These are phyloP conservation scores for Cephus pygmeus DNA, from an alignment of 2,888 invertebrate genomes.

Conservation along the genomic window DNA sequence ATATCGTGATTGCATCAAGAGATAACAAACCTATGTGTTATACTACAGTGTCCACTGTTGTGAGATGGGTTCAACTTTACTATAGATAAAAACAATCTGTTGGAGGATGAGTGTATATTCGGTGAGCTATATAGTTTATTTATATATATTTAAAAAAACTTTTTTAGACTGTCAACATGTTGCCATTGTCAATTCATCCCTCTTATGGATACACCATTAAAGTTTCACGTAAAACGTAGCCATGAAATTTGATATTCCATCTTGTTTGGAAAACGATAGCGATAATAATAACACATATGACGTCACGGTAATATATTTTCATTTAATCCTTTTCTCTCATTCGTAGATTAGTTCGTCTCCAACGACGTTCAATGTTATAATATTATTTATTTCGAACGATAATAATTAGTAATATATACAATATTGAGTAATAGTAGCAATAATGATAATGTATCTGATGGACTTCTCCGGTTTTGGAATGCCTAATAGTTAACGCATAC, in stretches of 20 bases:
- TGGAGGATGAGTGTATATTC: neutral
- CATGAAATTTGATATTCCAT: neutral
- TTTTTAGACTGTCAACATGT: conserved; percentile 17
- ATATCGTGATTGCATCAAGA: neutral
- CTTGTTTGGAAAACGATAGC: neutral
- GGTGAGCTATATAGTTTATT: neutral
- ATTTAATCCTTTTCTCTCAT: conserved; percentile 12
- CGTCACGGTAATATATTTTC: conserved; percentile 10
- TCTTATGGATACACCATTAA: conserved; percentile 21
- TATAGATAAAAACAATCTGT: neutral
- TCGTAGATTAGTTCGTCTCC: conserved; percentile 5
- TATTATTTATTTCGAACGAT: conserved; percentile 57
- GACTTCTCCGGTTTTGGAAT: conserved; percentile 59
- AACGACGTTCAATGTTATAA: conserved; percentile 31
- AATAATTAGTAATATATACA: conserved; percentile 61
- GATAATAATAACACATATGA: neutral
- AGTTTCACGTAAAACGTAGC: conserved; percentile 24
- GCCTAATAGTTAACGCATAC: conserved; percentile 57
- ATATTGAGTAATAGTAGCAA: conserved; percentile 46
- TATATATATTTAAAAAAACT: neutral
- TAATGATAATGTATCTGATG: conserved; percentile 53
- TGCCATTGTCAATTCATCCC: conserved; percentile 12
- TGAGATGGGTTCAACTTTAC: neutral
- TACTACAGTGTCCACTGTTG: neutral
- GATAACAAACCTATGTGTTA: neutral